These are phyloP conservation scores for Drosophila nikananu DNA, from an alignment of 1,140 invertebrate species.

Conservation along the genomic window DNA sequence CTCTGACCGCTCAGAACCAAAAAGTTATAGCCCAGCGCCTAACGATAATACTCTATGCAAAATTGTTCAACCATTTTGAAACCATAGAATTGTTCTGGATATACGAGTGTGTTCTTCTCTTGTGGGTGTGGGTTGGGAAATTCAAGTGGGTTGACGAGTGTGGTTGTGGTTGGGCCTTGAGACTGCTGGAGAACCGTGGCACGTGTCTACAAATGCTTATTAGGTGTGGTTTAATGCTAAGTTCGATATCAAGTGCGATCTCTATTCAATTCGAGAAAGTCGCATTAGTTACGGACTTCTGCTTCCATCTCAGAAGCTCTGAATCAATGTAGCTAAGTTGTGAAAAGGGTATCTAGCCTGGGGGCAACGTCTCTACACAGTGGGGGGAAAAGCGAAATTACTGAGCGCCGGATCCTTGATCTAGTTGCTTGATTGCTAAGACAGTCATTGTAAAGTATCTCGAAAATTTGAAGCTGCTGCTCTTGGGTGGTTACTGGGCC, in stretches of 20 bases:
- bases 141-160: conserved; percentile 44
- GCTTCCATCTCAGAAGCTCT: conserved; percentile 22
- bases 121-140: conserved; percentile 31
- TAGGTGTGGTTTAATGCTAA: conserved; percentile 26
- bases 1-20: conserved; percentile 57
- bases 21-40: conserved; percentile 61
- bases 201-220: conserved; percentile 22
- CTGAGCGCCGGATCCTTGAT: conserved; percentile 34
- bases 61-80: conserved; percentile 82
- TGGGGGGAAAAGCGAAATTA: conserved; percentile 23
- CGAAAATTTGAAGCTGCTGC: conserved; percentile 52
- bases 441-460: conserved; percentile 53
- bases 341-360: conserved; percentile 9
- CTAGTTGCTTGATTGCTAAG: conserved; percentile 42
- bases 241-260: conserved; percentile 29
- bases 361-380: background rate
- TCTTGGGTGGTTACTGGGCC: conserved; percentile 54
- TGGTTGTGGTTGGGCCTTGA: conserved; percentile 38
- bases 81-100: conserved; percentile 78
- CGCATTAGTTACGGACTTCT: background rate
- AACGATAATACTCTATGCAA: conserved; percentile 64
- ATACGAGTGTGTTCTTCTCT: conserved; percentile 41
- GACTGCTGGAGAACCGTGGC: conserved; percentile 24
- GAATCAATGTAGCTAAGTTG: conserved; percentile 13
- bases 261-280: conserved; percentile 7